phyloP scores from a whole-genome alignment of 2,888 invertebrate species.

The Saturnia japonica region DNA sequence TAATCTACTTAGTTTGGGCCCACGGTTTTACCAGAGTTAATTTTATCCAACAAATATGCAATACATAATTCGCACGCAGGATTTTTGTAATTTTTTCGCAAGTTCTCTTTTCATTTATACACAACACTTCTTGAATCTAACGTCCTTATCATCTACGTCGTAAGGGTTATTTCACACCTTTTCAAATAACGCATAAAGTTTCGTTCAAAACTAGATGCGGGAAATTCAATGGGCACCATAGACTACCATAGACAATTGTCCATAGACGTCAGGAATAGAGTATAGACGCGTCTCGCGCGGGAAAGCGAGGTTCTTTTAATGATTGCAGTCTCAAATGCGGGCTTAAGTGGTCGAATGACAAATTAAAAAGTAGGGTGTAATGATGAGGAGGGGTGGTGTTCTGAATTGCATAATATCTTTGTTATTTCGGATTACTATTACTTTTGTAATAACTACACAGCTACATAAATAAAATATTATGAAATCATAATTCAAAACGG shows the following conservation, averaged over 20 bases:
- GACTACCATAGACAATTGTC: constrained; percentile 44
- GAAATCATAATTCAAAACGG: not conserved
- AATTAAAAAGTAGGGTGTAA: constrained; percentile 50
- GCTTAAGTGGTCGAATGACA: constrained; percentile 62
- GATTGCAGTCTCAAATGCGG: constrained; percentile 47
- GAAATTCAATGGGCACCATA: constrained; percentile 47
- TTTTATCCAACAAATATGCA: too few species aligned
- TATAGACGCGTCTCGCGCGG: constrained; percentile 34
- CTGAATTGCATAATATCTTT: not conserved
- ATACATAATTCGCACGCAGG: not conserved
- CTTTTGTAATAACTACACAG: not conserved
- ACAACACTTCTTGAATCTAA: not conserved
- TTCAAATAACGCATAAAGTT: constrained; percentile 16
- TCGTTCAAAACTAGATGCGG: constrained; percentile 38
- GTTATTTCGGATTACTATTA: not conserved
- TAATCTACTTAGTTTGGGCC: too few species aligned
- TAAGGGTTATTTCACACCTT: constrained; percentile 19
- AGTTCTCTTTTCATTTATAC: not conserved
- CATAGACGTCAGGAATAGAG: constrained; percentile 36
- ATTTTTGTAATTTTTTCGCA: not conserved
- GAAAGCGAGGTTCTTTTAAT: constrained; percentile 49
- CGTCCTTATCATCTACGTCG: not conserved
- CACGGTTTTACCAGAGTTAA: too few species aligned
- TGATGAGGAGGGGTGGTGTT: constrained; percentile 18
- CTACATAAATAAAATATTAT: not conserved